Evolutionary conservation across 2,113 vertebrate genomes (phyloP).

Genomic region (Hippolais icterina): DNA sequence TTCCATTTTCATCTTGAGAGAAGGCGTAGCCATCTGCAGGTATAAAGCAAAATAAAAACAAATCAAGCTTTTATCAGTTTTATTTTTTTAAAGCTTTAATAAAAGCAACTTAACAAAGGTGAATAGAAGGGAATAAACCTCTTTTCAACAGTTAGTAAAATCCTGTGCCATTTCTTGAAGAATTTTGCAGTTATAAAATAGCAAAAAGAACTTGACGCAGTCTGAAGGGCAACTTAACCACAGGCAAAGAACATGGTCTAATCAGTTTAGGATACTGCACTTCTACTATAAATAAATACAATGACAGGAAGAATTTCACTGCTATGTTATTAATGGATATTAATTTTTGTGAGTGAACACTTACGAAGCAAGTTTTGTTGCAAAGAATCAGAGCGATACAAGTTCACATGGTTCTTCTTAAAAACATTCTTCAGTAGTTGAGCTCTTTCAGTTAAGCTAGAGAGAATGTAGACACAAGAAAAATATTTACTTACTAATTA

Average conservation of each 20-base stretch:
- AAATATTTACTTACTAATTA: neutral
- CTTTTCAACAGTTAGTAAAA: neutral
- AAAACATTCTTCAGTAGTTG: constrained; percentile 98
- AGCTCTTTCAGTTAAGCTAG: constrained; percentile 92
- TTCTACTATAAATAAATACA: neutral
- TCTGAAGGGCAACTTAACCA: neutral
- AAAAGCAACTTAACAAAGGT: neutral
- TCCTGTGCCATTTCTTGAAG: neutral
- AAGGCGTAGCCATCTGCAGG: constrained; percentile 94
- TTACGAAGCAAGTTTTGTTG: constrained; percentile 97
- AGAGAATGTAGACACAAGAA: neutral
- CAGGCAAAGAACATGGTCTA: neutral
- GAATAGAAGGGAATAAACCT: neutral
- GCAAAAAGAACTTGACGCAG: neutral
- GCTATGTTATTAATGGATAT: neutral
- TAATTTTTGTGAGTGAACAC: constrained; percentile 56
- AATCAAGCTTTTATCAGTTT: neutral
- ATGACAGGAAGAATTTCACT: neutral
- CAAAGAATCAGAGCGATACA: constrained; percentile 93
- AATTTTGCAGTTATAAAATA: neutral
- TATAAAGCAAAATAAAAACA: neutral
- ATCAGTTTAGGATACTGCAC: neutral
- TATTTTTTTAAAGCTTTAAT: neutral
- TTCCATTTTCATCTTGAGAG: constrained; percentile 98
- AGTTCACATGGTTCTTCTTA: constrained; percentile 94